Evolutionary conservation across 2,113 vertebrate species (phyloP), one percentile per base, ranked within the genome.

Genomic region (Leptobrachium ailaonicum): DNA sequence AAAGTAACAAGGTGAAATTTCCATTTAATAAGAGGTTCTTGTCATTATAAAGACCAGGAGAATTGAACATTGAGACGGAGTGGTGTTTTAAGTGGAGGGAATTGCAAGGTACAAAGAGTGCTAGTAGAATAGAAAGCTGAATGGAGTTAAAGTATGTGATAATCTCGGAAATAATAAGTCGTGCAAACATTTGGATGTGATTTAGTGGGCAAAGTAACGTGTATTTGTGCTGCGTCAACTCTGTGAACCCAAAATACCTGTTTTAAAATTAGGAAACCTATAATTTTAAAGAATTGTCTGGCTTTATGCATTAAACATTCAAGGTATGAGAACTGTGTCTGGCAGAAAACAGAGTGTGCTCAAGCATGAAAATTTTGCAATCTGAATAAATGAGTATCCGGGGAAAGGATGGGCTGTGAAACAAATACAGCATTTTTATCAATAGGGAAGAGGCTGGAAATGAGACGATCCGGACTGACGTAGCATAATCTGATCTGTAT

Each of bases 291-390:
- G 72, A 64, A 69, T 58, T 69, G 79, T 81, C 79, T 81, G 79
- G 72, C 56, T 81, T 81, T 69, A 75, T 67, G 75, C 71, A 75
- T 81, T 81, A 75, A 81, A 81, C 72, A 81, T 81, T 81, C 79
- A 81, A 69, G 63, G 71, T 81, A 81, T 75, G 42, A 74, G 71
- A 81, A 81, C 7, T 58, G 64, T 81, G 79, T 81, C 79, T 81
- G 79, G 72, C 63, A 60, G 72, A 45, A 74, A 75, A 81, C 53
- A 62, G 20, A 80, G 66, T 64, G 53, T 69, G 53, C 13, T 81
- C 64, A 68, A 58, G 71, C 72, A 75, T 81, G 53, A 81, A 75
- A 81, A 66, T 81, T 32, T 75, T 81, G 79, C 79, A 81, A 62
- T 75, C 79, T 68, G 79, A 81, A 75, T 75, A 75, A 42, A 71